Conservation (phyloP, 2,113 vertebrate species). For the Danionella cerebrum region DNA sequence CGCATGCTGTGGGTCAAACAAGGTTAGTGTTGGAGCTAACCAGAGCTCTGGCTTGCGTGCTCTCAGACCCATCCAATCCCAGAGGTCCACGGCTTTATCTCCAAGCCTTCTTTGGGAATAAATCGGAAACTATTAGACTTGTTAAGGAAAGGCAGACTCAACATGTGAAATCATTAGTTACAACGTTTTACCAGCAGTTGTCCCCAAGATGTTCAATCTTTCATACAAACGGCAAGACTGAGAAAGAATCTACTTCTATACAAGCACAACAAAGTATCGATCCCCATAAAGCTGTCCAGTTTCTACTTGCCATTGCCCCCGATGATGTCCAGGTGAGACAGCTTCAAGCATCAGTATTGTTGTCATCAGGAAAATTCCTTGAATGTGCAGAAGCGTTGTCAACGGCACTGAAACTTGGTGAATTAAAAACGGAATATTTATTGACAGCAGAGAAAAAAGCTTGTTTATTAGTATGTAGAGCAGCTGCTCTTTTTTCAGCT, state of each 20-base stretch:
- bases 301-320: conserved; percentile 67
- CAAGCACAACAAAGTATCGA: conserved; percentile 21
- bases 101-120: conserved; percentile 58
- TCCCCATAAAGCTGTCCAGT: conserved; percentile 48
- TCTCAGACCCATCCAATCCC: conserved; percentile 46
- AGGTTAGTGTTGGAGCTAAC: conserved; percentile 67
- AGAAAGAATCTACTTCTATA: background rate
- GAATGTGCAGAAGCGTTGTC: conserved; percentile 69
- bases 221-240: conserved; percentile 8
- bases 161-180: conserved; percentile 64
- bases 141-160: conserved; percentile 66
- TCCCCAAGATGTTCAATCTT: background rate
- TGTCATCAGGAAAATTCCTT: conserved; percentile 54
- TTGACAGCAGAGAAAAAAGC: conserved; percentile 48
- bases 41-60: conserved; percentile 71
- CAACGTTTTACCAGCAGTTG: conserved; percentile 56
- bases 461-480: conserved; percentile 65
- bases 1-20: conserved; percentile 21
- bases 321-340: conserved; percentile 46
- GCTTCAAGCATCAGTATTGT: conserved; percentile 61
- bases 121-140: conserved; percentile 53
- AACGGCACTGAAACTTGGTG: conserved; percentile 47
- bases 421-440: conserved; percentile 6
- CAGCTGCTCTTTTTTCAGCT: conserved; percentile 69
- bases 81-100: conserved; percentile 70